Evolutionary conservation across 2,888 invertebrate species (phyloP).

Genomic region (Chloroclystis v-ata): DNA sequence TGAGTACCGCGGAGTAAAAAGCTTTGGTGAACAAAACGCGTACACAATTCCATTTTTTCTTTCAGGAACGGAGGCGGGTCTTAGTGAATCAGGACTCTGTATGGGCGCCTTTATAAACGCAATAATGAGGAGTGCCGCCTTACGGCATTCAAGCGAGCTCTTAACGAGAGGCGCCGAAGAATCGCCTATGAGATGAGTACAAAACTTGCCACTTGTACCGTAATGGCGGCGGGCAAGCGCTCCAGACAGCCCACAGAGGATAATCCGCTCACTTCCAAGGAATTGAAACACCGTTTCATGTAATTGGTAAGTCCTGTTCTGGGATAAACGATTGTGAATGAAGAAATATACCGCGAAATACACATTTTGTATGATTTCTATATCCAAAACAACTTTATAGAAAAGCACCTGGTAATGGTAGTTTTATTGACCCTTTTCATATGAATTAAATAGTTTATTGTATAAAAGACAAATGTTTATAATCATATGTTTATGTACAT

Average conservation of each 20-base stretch:
- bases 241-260: slow-evolving; percentile 14
- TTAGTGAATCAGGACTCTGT: slow-evolving; percentile 71
- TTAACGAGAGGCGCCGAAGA: slow-evolving; percentile 73
- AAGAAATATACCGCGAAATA: too few species aligned
- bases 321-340: too few species aligned
- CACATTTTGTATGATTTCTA: too few species aligned
- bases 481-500: too few species aligned
- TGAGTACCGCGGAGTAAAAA: slow-evolving; percentile 50
- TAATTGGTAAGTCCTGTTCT: not conserved
- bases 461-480: too few species aligned
- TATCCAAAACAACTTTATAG: too few species aligned
- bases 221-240: slow-evolving; percentile 45
- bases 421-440: too few species aligned
- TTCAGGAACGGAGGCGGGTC: slow-evolving; percentile 64
- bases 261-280: slow-evolving; percentile 18
- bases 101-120: slow-evolving; percentile 76
- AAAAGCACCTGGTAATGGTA: too few species aligned
- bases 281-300: not conserved
- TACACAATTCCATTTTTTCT: slow-evolving; percentile 75
- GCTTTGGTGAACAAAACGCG: slow-evolving; percentile 63
- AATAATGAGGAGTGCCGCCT: slow-evolving; percentile 70
- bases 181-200: slow-evolving; percentile 70
- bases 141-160: slow-evolving; percentile 68
- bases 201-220: slow-evolving; percentile 69
- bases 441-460: too few species aligned